A percentile compares a stretch with the other conserved stretches of the same genome.
Evolutionary conservation across 2,113 vertebrate genomes (phyloP).

Genomic region (Vulpes vulpes): DNA sequence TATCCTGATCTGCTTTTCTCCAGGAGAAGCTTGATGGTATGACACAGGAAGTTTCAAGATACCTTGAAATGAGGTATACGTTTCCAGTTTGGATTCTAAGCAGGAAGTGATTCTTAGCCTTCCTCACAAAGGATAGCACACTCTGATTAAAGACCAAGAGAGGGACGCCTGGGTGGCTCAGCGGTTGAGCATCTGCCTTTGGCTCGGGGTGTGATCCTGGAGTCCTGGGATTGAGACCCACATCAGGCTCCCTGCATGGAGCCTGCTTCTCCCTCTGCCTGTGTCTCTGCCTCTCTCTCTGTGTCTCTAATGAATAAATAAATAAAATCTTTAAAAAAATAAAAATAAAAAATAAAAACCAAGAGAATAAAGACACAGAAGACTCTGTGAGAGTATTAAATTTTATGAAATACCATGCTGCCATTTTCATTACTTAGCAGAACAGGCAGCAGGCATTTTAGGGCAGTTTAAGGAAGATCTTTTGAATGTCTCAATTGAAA

Average conservation of each 20-base stretch:
- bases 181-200: too few species aligned
- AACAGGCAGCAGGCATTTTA: background rate
- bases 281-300: too few species aligned
- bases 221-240: too few species aligned
- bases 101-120: constrained; percentile 17
- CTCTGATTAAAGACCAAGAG: background rate
- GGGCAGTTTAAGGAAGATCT: constrained; percentile 2
- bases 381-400: background rate
- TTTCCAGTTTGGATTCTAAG: constrained; percentile 19
- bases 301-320: too few species aligned
- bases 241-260: too few species aligned
- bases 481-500: background rate
- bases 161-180: background rate
- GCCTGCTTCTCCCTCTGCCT: too few species aligned
- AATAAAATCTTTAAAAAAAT: too few species aligned
- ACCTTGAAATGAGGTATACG: background rate
- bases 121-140: background rate
- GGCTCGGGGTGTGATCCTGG: too few species aligned
- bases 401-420: background rate
- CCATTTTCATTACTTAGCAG: constrained; percentile 29
- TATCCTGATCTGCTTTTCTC: background rate
- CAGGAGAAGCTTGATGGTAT: background rate
- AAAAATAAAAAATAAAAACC: background rate
- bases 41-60: background rate
- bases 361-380: background rate